Conservation (phyloP, 2,797 vertebrate species). For the Gadopsis marmoratus region DNA sequence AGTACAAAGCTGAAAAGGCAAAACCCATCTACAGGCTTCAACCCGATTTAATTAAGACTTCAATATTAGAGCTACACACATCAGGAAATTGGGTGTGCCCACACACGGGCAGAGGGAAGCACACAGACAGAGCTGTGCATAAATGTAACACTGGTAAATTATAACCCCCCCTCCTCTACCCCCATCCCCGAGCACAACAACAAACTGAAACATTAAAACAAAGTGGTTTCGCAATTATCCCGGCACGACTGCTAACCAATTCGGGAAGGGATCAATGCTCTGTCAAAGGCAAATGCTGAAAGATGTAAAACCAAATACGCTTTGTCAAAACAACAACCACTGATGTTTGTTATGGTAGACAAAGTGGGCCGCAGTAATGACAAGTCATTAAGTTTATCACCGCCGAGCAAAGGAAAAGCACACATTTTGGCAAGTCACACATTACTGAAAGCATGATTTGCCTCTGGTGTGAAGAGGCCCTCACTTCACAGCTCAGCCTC, state of each 20-base stretch:
- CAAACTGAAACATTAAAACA: slow-evolving; percentile 70
- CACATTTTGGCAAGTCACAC: slow-evolving; percentile 64
- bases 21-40: slow-evolving; percentile 21
- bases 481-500: slow-evolving; percentile 52
- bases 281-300: slow-evolving; percentile 55
- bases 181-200: slow-evolving; percentile 50
- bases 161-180: slow-evolving; percentile 35
- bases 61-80: slow-evolving; percentile 42
- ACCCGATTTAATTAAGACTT: slow-evolving; percentile 46
- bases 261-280: slow-evolving; percentile 60
- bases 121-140: slow-evolving; percentile 28
- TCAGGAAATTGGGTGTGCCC: slow-evolving; percentile 59
- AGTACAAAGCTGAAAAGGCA: not conserved
- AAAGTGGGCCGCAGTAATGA: slow-evolving; percentile 53
- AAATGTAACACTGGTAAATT: slow-evolving; percentile 59
- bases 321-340: slow-evolving; percentile 61
- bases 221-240: slow-evolving; percentile 72
- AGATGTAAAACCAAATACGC: slow-evolving; percentile 65
- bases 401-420: slow-evolving; percentile 56
- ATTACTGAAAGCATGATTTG: slow-evolving; percentile 59
- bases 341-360: slow-evolving; percentile 67
- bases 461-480: slow-evolving; percentile 62
- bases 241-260: slow-evolving; percentile 62
- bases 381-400: slow-evolving; percentile 72
- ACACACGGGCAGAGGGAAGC: slow-evolving; percentile 31